A percentile compares a stretch with the other conserved stretches of the same genome.
Conservation (phyloP, 2,113 vertebrate species). For the Hirundichthys speculiger region DNA sequence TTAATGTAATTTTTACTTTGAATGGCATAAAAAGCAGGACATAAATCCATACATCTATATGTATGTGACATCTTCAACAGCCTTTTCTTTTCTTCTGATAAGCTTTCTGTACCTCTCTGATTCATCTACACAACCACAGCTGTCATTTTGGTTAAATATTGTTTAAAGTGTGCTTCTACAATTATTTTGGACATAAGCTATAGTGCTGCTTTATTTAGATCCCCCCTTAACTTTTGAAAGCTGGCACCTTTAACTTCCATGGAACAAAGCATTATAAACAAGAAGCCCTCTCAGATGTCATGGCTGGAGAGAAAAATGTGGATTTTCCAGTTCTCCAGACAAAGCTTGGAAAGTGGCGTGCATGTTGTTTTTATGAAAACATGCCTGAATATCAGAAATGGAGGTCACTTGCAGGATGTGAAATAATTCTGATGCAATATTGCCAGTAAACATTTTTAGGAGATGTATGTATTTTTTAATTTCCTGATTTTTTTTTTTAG, state of each 20-base stretch:
- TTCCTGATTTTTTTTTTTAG: too few species aligned
- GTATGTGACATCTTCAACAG: not conserved
- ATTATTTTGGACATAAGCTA: too few species aligned
- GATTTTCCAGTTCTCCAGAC: constrained; percentile 53
- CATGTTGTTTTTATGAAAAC: constrained; percentile 37
- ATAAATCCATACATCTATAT: not conserved
- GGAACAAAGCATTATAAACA: constrained; percentile 18
- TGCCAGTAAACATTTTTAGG: too few species aligned
- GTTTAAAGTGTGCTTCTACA: too few species aligned
- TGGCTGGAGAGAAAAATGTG: constrained; percentile 55
- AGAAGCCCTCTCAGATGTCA: constrained; percentile 62
- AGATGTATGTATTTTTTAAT: too few species aligned
- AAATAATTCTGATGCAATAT: not conserved
- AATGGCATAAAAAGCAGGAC: not conserved
- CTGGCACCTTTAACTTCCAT: not conserved
- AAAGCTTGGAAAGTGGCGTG: not conserved
- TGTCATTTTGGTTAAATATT: too few species aligned
- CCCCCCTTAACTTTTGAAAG: not conserved
- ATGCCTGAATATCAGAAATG: constrained; percentile 21
- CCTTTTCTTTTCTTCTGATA: not conserved
- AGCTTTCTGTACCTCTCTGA: not conserved
- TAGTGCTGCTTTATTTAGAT: not conserved
- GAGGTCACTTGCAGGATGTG: not conserved
- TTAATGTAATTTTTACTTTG: constrained; percentile 2
- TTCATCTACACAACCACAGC: too few species aligned